phyloP scores from a whole-genome alignment of 2,113 vertebrate species.

The Zonotrichia leucophrys region DNA sequence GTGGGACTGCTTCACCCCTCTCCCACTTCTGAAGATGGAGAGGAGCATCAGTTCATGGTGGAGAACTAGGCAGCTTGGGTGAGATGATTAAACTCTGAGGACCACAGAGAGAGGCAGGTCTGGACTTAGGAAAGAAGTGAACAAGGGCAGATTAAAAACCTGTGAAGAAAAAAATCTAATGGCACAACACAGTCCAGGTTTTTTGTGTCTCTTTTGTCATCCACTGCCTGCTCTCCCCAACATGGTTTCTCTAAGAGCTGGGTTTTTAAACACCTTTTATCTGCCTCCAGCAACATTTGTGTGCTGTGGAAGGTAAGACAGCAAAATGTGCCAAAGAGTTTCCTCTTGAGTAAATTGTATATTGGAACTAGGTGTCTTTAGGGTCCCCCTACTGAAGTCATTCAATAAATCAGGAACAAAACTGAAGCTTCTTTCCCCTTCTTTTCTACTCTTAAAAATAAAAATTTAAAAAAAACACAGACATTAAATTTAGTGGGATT shows the following conservation, averaged over 20 bases:
- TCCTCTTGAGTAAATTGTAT: background rate
- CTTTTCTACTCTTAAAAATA: background rate
- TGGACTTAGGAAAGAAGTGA: background rate
- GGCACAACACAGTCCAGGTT: background rate
- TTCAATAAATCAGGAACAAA: background rate
- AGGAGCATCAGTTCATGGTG: background rate
- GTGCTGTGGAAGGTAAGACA: background rate
- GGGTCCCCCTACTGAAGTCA: no score
- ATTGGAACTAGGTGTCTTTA: background rate
- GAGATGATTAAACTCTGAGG: background rate
- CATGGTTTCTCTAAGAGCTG: background rate
- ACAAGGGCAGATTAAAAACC: background rate
- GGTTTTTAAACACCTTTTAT: background rate
- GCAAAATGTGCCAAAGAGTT: background rate
- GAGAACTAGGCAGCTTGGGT: background rate
- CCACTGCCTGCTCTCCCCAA: fast-evolving
- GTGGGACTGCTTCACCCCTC: fast-evolving
- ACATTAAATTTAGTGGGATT: background rate
- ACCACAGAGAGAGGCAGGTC: background rate
- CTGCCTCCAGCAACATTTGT: background rate
- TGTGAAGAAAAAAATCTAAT: background rate
- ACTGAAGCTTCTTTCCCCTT: background rate
- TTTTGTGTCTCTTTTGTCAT: background rate
- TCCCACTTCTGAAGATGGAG: background rate
- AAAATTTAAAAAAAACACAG: background rate